Conservation (phyloP, 2,888 invertebrate species). For the Antheraea assamensis region DNA sequence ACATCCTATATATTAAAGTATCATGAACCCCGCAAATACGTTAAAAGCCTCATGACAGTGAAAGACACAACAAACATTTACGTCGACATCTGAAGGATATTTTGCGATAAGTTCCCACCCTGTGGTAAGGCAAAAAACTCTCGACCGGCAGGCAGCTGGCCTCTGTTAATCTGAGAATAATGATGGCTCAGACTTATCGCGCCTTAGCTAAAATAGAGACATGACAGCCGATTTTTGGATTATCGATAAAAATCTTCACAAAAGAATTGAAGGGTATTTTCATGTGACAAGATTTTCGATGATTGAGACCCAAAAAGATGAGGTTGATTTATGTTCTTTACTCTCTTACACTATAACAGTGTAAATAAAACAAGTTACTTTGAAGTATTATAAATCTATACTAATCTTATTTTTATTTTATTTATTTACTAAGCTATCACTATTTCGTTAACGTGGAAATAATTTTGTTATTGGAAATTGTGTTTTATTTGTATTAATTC, state of each 20-base stretch:
- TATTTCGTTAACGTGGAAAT: no score
- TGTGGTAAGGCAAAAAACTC: slow-evolving; percentile 15
- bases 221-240: background rate
- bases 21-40: background rate
- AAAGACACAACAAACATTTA: slow-evolving; percentile 5
- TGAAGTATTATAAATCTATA: no score
- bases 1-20: no score
- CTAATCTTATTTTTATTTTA: no score
- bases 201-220: slow-evolving; percentile 9
- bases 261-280: no score
- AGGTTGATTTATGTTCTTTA: background rate
- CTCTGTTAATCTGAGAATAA: slow-evolving; percentile 38
- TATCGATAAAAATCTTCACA: slow-evolving; percentile 15
- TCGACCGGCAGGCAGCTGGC: slow-evolving; percentile 32
- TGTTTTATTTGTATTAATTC: no score
- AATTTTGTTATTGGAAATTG: no score
- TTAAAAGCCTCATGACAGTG: slow-evolving; percentile 1
- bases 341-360: no score
- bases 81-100: slow-evolving; percentile 5
- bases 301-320: background rate
- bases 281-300: background rate
- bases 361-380: no score
- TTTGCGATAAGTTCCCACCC: slow-evolving; percentile 1
- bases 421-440: no score
- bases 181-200: slow-evolving; percentile 34